These are phyloP conservation scores for Lamellibrachia satsuma DNA, from an alignment of 2,888 invertebrate genomes.

Conservation along the genomic window DNA sequence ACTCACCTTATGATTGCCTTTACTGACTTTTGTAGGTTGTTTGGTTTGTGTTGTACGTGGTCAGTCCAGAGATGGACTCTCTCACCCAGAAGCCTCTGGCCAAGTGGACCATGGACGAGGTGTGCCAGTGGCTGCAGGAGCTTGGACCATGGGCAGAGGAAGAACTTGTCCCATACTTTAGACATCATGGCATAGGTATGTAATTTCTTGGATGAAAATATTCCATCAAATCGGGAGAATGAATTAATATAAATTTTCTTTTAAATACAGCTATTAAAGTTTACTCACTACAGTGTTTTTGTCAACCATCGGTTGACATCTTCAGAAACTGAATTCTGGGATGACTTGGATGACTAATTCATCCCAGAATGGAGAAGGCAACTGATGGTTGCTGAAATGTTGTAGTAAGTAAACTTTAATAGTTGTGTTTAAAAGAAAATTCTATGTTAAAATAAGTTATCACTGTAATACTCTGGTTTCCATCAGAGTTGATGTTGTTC, in stretches of 20 bases:
- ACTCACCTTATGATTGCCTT: not conserved
- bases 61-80: not conserved
- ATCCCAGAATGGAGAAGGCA: no score
- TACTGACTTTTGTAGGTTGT: not conserved
- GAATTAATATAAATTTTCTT: not conserved
- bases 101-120: conserved; percentile 25
- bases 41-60: conserved; percentile 23
- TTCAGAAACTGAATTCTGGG: no score
- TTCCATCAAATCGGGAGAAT: not conserved
- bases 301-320: no score
- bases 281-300: no score
- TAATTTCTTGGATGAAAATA: not conserved
- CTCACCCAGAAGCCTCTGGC: conserved; percentile 7
- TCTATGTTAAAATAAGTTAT: no score
- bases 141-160: conserved; percentile 23
- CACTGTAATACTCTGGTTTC: no score
- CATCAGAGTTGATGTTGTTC: no score
- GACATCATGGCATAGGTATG: conserved; percentile 10
- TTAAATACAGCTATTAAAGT: no score
- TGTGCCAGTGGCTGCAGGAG: conserved; percentile 20
- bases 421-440: no score
- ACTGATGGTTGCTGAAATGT: no score
- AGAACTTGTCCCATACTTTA: conserved; percentile 18
- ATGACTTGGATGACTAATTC: no score
- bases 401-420: no score